Evolutionary conservation across 2,888 invertebrate genomes (phyloP).

Genomic region (Drosophila paramelanica): DNA sequence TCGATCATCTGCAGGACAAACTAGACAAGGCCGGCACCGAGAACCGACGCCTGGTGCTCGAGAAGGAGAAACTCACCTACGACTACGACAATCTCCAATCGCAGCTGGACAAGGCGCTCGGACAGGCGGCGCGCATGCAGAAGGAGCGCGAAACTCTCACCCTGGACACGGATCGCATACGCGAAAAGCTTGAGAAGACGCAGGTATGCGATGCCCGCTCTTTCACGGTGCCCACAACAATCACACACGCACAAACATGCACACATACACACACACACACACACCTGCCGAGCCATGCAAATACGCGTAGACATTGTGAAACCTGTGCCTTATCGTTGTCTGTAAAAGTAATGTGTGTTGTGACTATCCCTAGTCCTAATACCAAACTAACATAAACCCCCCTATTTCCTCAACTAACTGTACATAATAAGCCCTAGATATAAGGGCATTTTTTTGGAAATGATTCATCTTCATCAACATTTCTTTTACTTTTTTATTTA

Average conservation of each 20-base stretch:
- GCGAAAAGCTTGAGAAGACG: slow-evolving; percentile 95
- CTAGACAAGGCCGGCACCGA: slow-evolving; percentile 93
- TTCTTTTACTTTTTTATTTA: not conserved
- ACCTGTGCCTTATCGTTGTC: slow-evolving; percentile 53
- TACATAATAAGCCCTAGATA: slow-evolving; percentile 34
- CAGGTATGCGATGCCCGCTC: slow-evolving; percentile 87
- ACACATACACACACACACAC: slow-evolving; percentile 11
- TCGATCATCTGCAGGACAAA: slow-evolving; percentile 95
- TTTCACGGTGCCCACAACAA: slow-evolving; percentile 19
- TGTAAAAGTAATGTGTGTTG: slow-evolving; percentile 69
- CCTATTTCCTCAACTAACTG: slow-evolving; percentile 25
- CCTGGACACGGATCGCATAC: slow-evolving; percentile 92
- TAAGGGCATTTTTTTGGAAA: not conserved
- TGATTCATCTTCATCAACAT: not conserved
- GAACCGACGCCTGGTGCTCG: slow-evolving; percentile 90
- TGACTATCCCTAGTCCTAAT: slow-evolving; percentile 30
- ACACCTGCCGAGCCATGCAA: slow-evolving; percentile 33
- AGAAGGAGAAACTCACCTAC: slow-evolving; percentile 95
- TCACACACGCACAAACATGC: slow-evolving; percentile 5
- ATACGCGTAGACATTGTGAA: slow-evolving; percentile 47
- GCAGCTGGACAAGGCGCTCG: slow-evolving; percentile 95
- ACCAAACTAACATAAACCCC: slow-evolving; percentile 1
- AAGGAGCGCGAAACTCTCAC: slow-evolving; percentile 95
- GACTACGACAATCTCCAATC: slow-evolving; percentile 96
- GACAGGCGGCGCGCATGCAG: slow-evolving; percentile 93